Evolutionary conservation across 2,113 vertebrate genomes (phyloP), one percentile per base, ranked within the genome.

Genomic region (Corydoras sp.): DNA sequence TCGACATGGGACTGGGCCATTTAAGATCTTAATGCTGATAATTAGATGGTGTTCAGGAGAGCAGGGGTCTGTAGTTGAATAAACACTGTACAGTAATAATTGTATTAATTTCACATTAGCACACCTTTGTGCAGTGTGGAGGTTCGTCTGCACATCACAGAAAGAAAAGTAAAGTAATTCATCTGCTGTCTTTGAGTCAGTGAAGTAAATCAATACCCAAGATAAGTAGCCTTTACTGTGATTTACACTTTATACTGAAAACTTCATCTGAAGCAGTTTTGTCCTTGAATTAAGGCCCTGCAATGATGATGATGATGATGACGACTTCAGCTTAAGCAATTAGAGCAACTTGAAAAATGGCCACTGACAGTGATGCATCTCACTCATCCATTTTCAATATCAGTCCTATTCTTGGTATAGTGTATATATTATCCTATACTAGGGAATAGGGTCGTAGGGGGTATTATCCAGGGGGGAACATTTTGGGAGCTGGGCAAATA

Each of bases 1-100:
- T 92, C 91, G 84, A 94, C 91, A 94, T 91, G 92, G 86, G 92
- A 91, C 91, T 93, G 92, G 89, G 86, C 89, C 88, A 90, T 24
- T 24, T 24, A 24, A 24, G 18, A 24, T 24, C 18, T 24, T 24
- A 24, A 1, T 24, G 2, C 18, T 24, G 18, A 24, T 24, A 24
- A 24, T 24, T 24, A 24, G 18, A 24, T 24, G 1, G 18, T 24
- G 18, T 24, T 24, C 18, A 24, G 18, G 18, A 24, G 18, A 24
- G 18, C 18, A 24, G 18, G 18, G 18, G 18, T 24, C 18, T 24
- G 18, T 24, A 24, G 18, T 24, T 24, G 18, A 24, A 24, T 24
- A 24, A 24, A 24, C 18, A 24, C 18, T 24, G 18, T 24, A 24
- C 18, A 1, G 2, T 24, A 24, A 24, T 24, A 1, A 24, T 84